phyloP scores from a whole-genome alignment of 2,888 invertebrate genomes.

The Lochmaea crataegi region DNA sequence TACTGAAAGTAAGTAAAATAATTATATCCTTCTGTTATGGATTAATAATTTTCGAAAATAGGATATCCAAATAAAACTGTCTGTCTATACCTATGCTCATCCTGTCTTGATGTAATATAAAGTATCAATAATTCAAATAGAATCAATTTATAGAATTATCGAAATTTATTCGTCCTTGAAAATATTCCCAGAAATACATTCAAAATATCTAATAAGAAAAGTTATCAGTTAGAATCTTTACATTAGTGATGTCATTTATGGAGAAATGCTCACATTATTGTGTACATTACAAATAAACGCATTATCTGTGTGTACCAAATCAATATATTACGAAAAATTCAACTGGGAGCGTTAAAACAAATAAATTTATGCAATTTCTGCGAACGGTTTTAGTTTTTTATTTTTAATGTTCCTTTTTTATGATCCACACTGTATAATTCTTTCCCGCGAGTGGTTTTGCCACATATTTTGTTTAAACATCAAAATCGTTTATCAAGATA shows the following conservation, averaged over 20 bases:
- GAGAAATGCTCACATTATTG: conserved; percentile 11
- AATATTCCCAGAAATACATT: not conserved
- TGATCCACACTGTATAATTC: no score
- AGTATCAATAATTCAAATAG: not conserved
- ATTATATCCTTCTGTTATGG: no score
- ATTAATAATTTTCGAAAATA: no score
- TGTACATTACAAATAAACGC: conserved; percentile 8
- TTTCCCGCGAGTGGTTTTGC: no score
- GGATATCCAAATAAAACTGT: no score
- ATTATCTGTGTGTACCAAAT: conserved; percentile 1
- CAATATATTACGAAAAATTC: conserved; percentile 2
- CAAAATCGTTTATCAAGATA: no score
- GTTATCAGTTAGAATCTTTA: not conserved
- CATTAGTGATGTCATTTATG: conserved; percentile 12
- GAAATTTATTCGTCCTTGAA: not conserved
- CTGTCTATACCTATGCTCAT: no score
- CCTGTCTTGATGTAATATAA: no score
- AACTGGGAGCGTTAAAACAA: not conserved
- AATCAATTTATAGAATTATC: not conserved
- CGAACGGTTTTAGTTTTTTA: not conserved
- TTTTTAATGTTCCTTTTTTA: no score
- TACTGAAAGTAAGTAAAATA: no score
- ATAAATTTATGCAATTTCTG: not conserved
- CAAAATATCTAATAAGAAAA: conserved; percentile 2
- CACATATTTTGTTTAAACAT: no score